A percentile compares a stretch with the other conserved stretches of the same genome.
These are phyloP conservation scores for Paratilapia polleni DNA, from an alignment of 2,113 vertebrate species.

Conservation along the genomic window DNA sequence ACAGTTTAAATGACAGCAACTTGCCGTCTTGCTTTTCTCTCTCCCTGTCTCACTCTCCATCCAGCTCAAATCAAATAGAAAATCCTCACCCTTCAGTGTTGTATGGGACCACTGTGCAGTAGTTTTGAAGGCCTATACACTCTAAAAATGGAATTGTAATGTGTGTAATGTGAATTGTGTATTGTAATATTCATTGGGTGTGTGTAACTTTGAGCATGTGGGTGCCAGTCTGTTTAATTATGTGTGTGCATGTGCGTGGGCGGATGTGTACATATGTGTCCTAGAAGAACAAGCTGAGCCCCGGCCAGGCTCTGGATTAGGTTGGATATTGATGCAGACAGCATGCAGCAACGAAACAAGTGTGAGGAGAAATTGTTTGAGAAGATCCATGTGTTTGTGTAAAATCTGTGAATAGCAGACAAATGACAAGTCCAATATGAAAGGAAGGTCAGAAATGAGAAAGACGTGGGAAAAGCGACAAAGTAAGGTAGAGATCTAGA, in stretches of 20 bases:
- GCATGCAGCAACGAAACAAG: constrained; percentile 28
- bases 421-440: constrained; percentile 33
- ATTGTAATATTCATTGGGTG: constrained; percentile 10
- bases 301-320: constrained; percentile 39
- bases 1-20: constrained; percentile 74
- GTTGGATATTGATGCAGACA: constrained; percentile 54
- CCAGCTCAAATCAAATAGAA: constrained; percentile 63
- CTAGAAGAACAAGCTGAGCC: constrained; percentile 38
- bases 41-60: constrained; percentile 33
- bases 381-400: constrained; percentile 18
- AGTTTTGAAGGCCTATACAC: constrained; percentile 31
- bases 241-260: constrained; percentile 2
- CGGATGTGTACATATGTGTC: constrained; percentile 23
- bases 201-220: constrained; percentile 19
- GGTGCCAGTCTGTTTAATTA: constrained; percentile 26
- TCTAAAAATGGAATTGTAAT: constrained; percentile 49
- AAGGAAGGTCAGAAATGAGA: constrained; percentile 14
- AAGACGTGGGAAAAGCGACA: neutral
- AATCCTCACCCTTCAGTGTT: constrained; percentile 39
- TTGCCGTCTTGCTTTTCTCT: constrained; percentile 34
- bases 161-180: too few species aligned
- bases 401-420: constrained; percentile 5
- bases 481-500: constrained; percentile 36
- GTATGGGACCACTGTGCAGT: constrained; percentile 28
- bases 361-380: constrained; percentile 28